Evolutionary conservation across 2,797 vertebrate species (phyloP), one percentile per base, ranked within the genome.

Genomic region (Oophaga sylvatica): DNA sequence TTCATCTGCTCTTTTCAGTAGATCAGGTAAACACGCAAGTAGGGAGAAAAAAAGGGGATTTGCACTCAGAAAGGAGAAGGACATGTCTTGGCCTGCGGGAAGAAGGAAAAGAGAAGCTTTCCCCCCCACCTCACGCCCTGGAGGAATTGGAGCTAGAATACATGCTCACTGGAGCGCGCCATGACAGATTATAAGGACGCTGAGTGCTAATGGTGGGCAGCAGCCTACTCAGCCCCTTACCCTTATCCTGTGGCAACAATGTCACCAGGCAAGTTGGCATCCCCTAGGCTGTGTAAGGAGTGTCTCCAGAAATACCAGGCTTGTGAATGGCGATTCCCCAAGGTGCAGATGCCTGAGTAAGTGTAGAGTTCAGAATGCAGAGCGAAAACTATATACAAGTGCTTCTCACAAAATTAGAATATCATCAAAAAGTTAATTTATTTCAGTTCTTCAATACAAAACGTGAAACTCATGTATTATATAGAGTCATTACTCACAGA

Each of bases 181-280:
- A 82, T 81, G 90, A 92, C 91, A 86, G 90, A 90, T 90, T 86
- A 89, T 75, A 87, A 89, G 70, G 87, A 90, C 87, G 90, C 89
- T 90, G 89, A 53, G 26, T 87, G 89, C 90, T 91, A 91, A 91
- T 89, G 89, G 87, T 7, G 85, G 89, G 89, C 91, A 91, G 88
- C 78, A 35, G 0, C 0, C 83, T 91, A 84, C 90, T 93, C 91
- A 62, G 17, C 84, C 88, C 84, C 57, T 57, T 76, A 41, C 83
- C 73, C 65, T 81, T 75, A 41, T 4, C 35, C 3, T 41, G 35
- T 89, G 88, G 88, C 80, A 89, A 89, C 84, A 89, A 84, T 92
- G 90, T 81, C 85, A 90, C 89, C 84, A 89, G 87, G 78, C 83
- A 79, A 89, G 70, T 83, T 93, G 91, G 90, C 90, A 88, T 92